Conservation (phyloP, 2,888 invertebrate genomes). For the Pyrrhia umbra region DNA sequence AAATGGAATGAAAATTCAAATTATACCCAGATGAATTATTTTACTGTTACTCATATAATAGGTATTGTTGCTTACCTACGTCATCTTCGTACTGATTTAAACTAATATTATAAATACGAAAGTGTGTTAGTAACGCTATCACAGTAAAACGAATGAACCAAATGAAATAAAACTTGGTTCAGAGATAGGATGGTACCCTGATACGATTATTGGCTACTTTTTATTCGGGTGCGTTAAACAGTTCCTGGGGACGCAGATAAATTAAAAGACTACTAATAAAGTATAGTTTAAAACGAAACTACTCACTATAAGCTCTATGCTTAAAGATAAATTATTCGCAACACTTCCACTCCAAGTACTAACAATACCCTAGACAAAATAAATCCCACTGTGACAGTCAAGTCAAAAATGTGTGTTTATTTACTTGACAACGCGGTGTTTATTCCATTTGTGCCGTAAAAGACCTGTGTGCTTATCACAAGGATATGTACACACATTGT, state of each 20-base stretch:
- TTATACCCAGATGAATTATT: too few species aligned
- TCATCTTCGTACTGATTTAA: background rate
- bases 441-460: slow-evolving; percentile 41
- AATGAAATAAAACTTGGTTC: too few species aligned
- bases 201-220: too few species aligned
- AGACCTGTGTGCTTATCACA: slow-evolving; percentile 47
- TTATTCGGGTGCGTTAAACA: too few species aligned
- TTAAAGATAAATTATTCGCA: background rate
- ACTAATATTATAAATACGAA: background rate
- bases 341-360: slow-evolving; percentile 1
- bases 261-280: too few species aligned
- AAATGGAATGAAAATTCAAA: too few species aligned
- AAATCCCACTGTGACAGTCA: slow-evolving; percentile 9
- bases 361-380: slow-evolving; percentile 25
- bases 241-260: too few species aligned
- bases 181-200: too few species aligned
- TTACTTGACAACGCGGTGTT: slow-evolving; percentile 34
- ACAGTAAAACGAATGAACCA: too few species aligned
- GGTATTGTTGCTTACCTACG: background rate
- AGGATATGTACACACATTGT: slow-evolving; percentile 54
- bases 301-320: background rate
- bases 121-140: too few species aligned
- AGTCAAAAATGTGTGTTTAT: slow-evolving; percentile 42
- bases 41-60: too few species aligned
- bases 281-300: background rate